Base-by-base conservation (phyloP, 2,797 vertebrate species). In the Tapera naevia region DNA sequence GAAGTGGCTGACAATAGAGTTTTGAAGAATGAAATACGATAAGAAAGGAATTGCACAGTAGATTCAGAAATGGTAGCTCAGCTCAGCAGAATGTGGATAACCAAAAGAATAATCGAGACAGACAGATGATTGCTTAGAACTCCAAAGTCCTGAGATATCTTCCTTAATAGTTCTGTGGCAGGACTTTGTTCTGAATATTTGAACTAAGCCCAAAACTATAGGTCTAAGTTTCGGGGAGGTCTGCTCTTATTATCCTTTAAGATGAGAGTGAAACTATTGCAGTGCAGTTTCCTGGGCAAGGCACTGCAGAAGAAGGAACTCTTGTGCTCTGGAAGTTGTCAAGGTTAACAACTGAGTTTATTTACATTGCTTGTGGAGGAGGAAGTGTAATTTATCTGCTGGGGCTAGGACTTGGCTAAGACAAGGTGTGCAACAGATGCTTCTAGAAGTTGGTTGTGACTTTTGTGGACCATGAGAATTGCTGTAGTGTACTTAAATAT, bases 1-100 rank as follows among this genome's bases (percentile, higher is more conserved):
- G 89, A 93, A 96, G 45, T 58, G 70, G 69, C 46, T 93, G 87
- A 96, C 93, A 75, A 28, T 15, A 53, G 91, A 93, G 73, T 87
- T 65, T 81, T 65, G 73, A 76, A 91, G 82, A 80, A 75, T 58
- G 71, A 92, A 94, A 94, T 80, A 23, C 0, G 23, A 60, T 83
- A 79, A 85, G 80, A 90, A 91, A 66, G 23, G 64, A 81, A 56
- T 64, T 86, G 56, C 64, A 88, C 73, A 62, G 19, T 17, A 43
- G 64, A 80, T 71, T 25, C 2, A 67, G 45, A 91, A 96, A 76
- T 81, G 73, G 70, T 53, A 79, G 39, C 73, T 92, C 54, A 61
- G 9, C 45, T 88, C 1, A 8, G 76, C n/a, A 39, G 66, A 45
- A 41, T 57, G 48, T 60, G 73, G 76, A 43, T 64, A 83, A 79